Base-by-base conservation (phyloP, 1,140 invertebrate genomes). In the Belonocnema kinseyi region DNA sequence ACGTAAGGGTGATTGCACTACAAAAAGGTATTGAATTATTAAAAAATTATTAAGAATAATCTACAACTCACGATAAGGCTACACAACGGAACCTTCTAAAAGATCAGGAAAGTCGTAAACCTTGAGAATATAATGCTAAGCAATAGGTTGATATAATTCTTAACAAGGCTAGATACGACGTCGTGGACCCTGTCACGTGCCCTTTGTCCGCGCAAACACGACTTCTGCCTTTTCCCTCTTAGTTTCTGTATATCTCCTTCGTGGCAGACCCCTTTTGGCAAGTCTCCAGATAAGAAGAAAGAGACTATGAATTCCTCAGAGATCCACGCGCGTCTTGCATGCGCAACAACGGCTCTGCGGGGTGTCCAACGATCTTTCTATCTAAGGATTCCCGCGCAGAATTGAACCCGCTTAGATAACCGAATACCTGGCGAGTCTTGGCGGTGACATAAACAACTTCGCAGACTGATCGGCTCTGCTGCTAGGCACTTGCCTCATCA, bases 251-350 rank as follows among this genome's bases (percentile, higher is more conserved):
- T 74, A 50, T 74, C 73, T 77, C 17, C 40, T 51, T 50, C 58
- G 40, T 70, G 50, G 33, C 17, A 74, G 74, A 75, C 77, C 75
- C 77, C 73, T 78, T 75, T 70, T 75, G 74, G 77, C 77, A 70
- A 56, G 66, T 78, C 12, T 76, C 54, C 70, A 75, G 72, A 79
- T 74, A 33, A 54, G 5, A 56, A n/a, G 58, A 77, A 53, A 71
- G 72, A 66, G 56, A 56, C 46, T 46, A 56, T 13, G 40, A 70
- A 74, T 19, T 66, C 54, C 58, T 51, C 10, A 19, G 54, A 61
- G 72, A 74, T 74, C 50, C 56, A 56, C 46, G 53, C 12, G 73
- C 73, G 56, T 58, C 73, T 74, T 74, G 73, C 61, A 66, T 66
- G 26, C 12, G 58, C 58, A 61, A 40, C 21, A 61, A 61, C 58